Conservation (phyloP, 2,113 vertebrate genomes). For the Pontoporia blainvillei region DNA sequence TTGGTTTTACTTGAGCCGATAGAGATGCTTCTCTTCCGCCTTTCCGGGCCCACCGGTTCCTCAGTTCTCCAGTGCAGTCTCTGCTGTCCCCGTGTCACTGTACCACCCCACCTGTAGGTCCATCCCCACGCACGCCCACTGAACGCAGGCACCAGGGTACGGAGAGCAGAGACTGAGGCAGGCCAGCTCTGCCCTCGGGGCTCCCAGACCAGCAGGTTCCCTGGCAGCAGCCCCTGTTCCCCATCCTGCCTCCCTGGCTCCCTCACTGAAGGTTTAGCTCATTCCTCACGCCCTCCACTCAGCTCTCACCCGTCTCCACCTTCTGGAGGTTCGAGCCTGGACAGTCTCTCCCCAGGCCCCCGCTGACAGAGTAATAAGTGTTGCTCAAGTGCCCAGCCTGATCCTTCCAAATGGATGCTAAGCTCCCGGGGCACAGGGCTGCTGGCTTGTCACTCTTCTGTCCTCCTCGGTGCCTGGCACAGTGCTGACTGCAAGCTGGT, state of each 20-base stretch:
- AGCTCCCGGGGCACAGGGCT: neutral
- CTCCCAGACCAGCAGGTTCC: no score
- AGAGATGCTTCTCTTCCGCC: neutral
- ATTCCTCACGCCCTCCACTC: neutral
- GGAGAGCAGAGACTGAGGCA: neutral
- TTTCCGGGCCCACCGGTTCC: neutral
- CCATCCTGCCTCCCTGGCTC: neutral
- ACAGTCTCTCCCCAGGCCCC: neutral
- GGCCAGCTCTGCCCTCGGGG: neutral
- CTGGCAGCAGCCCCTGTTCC: neutral
- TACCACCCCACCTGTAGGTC: neutral
- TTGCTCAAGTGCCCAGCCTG: neutral
- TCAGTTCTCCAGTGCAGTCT: neutral
- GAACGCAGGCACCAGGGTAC: neutral
- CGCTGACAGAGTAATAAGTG: neutral
- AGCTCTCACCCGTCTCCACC: neutral
- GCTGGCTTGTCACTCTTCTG: neutral
- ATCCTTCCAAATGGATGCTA: neutral
- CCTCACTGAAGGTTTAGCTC: neutral
- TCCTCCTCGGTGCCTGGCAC: neutral
- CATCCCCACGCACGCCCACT: accelerated
- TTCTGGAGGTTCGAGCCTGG: neutral
- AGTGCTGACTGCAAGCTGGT: neutral
- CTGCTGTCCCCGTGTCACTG: neutral
- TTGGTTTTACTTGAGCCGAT: neutral